Base-by-base conservation (phyloP, 2,797 vertebrate genomes). In the Heterohyrax brucei region DNA sequence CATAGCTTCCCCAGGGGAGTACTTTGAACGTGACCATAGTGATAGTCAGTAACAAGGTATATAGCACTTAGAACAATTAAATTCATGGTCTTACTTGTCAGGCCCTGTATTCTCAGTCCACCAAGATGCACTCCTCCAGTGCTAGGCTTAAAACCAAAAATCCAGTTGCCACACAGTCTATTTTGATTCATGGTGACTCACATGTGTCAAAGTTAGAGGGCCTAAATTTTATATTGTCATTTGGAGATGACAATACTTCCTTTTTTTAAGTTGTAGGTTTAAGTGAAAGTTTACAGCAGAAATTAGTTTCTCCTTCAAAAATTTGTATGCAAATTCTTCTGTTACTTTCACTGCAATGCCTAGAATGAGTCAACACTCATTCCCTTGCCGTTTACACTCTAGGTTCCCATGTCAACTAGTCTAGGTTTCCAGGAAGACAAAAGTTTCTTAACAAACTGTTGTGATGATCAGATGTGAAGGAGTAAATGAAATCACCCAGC, bases 381-480 rank as follows among this genome's bases (percentile, higher is more conserved):
- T 16, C 13, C 53, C 13, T 56, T 56, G 13, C 53, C 53, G 13
- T 56, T 56, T 56, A 10, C 53, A 56, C 12, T 16, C 53, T 16
- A 56, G 53, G 53, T 53, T 53, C 50, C 50, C 50, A 53, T 53
- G 50, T 56, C 53, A 56, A 56, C 4, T 56, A 12, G 18, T 56
- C 53, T 16, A 16, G 53, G 53, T 33, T 10, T 53, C 30, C 70
- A 76, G 46, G 73, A 16, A 76, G 30, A 19, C 44, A 87, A 2
- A 44, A 44, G 66, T 89, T 92, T 89, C 77, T 82, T 87, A 39
- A 59, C 33, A 56, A n/a, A 21, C 0, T 95, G 28, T 73, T 70
- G n/a, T 50, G 30, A 87, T 83, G 48, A 84, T 12, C 72, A 87
- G 83, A 75, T 83, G 48, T 19, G 50, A 87, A 92, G 90, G 50